Base-by-base conservation (phyloP, 1,140 invertebrate species). In the Ceratoteleas bidentatus region DNA sequence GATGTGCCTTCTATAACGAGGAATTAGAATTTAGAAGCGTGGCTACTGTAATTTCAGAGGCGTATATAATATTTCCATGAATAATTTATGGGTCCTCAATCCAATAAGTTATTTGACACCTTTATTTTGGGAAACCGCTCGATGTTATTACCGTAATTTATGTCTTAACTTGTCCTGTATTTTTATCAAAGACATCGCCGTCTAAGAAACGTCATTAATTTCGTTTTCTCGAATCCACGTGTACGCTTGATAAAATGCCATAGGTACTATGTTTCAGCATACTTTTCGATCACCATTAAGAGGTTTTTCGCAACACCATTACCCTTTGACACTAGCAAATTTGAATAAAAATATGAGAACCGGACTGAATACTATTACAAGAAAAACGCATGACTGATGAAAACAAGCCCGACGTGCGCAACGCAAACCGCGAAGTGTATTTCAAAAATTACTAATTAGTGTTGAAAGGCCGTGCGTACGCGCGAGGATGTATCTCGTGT, bases 41-140 rank as follows among this genome's bases (percentile, higher is more conserved):
- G 40, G 77, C 83, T 84, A 84, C 83, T 70, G 83, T 79, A 81
- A 78, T 81, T 81, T 72, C 74, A 75, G 81, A 66, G 56, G 56
- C 53, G 52, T 68, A 72, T 84, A 74, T 72, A 74, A 78, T 75
- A 74, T 81, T 78, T 52, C 54, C 52, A 84, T 84, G 74, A 77
- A 84, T 84, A 68, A 80, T 80, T 84, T 61, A 84, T 73, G 14
- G 52, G 52, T 54, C 75, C 50, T 65, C 60, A 72, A 53, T 66
- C 47, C 43, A 62, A 72, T 72, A 60, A 49, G 66, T 50, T 56
- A 65, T 72, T 66, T 61, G 66, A 81, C 60, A 72, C 78, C 52
- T 81, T 65, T 16, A 40, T 40, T 40, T 2, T 40, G 10, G 36
- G 32, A 34, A 52, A 52, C 24, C 24, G 24, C 24, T 24, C 24